Conservation (phyloP, 1,140 invertebrate genomes). For the Trachelipus rathkii region DNA sequence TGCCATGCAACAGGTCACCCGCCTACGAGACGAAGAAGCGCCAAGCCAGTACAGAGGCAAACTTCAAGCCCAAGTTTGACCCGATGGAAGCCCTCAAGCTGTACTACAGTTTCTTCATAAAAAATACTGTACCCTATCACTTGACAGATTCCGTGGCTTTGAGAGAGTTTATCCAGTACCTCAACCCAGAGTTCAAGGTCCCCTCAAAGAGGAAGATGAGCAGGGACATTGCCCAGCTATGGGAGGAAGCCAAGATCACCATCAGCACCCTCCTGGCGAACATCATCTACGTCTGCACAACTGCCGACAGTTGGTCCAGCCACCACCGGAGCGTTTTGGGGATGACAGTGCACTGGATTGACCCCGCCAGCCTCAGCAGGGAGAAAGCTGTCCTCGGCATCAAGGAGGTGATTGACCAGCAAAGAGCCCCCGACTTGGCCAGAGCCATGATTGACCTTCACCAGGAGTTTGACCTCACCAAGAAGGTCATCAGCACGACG, state of each 20-base stretch:
- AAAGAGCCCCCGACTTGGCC: background rate
- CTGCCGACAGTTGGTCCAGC: conserved; percentile 25
- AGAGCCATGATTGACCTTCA: conserved; percentile 22
- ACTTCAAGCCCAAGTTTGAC: conserved; percentile 8
- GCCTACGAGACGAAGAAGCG: background rate
- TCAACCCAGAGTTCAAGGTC: conserved; percentile 19
- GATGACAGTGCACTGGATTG: conserved; percentile 26
- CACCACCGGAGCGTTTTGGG: conserved; percentile 22
- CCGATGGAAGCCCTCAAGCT: conserved; percentile 8
- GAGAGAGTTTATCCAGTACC: background rate
- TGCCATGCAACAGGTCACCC: background rate
- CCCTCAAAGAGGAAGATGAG: background rate
- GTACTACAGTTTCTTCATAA: conserved; percentile 16
- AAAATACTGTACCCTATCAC: background rate
- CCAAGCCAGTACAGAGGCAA: background rate
- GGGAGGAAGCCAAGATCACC: conserved; percentile 1
- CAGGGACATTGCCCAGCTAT: conserved; percentile 1
- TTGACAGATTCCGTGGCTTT: background rate
- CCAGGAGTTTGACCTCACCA: conserved; percentile 24
- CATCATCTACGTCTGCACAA: conserved; percentile 19
- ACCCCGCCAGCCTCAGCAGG: conserved; percentile 7
- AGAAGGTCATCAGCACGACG: conserved; percentile 13
- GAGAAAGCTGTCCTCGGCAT: conserved; percentile 22
- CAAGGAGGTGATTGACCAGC: background rate
- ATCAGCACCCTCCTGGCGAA: conserved; percentile 9